Percentiles rank a stretch among this genome's conserved stretches.
phyloP scores from a whole-genome alignment of 2,888 invertebrate genomes.

The Synergus itoensis region DNA sequence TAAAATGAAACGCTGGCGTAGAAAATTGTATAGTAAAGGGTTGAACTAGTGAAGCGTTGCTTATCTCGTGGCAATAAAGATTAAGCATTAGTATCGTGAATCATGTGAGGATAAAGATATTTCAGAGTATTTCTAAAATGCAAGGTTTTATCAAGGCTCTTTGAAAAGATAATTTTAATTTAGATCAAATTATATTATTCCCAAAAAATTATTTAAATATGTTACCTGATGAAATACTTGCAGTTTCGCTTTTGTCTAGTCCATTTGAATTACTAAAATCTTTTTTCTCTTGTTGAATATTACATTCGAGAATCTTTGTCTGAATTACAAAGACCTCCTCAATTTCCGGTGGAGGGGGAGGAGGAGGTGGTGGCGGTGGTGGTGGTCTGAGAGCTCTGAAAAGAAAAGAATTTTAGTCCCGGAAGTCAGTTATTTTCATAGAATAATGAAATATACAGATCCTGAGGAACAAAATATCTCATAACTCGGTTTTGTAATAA shows the following conservation, averaged over 20 bases:
- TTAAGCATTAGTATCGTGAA: constrained; percentile 20
- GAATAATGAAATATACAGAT: neutral
- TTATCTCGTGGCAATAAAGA: constrained; percentile 34
- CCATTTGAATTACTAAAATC: constrained; percentile 53
- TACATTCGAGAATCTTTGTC: constrained; percentile 61
- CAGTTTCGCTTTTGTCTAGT: constrained; percentile 65
- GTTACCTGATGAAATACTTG: constrained; percentile 62
- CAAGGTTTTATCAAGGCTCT: constrained; percentile 1
- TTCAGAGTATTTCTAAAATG: neutral
- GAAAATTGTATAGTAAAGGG: constrained; percentile 20
- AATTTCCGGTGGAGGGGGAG: constrained; percentile 72
- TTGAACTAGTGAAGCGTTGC: constrained; percentile 20
- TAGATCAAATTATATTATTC: neutral
- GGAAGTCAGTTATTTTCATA: constrained; percentile 17
- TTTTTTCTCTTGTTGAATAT: constrained; percentile 64
- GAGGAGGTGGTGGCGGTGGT: constrained; percentile 72
- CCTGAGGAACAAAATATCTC: neutral
- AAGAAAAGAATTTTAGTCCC: constrained; percentile 15
- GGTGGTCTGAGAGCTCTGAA: constrained; percentile 52
- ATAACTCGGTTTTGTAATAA: neutral
- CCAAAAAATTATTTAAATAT: neutral
- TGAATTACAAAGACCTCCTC: constrained; percentile 66
- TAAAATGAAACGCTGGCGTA: neutral
- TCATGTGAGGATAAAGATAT: constrained; percentile 16
- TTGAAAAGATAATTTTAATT: neutral